Evolutionary conservation across 2,113 vertebrate genomes (phyloP), one percentile per base, ranked within the genome.

Genomic region (Gobio gobio): DNA sequence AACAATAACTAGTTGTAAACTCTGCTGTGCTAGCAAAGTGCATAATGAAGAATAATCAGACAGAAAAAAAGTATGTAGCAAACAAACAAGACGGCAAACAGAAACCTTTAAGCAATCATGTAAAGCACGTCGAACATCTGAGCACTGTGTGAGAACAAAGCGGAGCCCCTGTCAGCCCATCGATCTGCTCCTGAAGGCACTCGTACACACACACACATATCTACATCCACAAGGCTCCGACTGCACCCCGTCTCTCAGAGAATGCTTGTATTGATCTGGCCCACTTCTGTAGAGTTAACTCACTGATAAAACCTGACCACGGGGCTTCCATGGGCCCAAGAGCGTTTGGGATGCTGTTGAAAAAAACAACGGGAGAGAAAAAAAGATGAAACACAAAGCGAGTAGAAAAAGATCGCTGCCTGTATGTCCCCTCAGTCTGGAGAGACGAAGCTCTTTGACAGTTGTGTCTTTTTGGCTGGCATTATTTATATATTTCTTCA

Each of bases 91-190:
- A 90, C 86, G 91, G 92, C 94, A 94, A 96, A 95, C 95, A 96
- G 95, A 96, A 95, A 96, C 96, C 97, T 97, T 97, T 97, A 97
- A 98, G 97, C 96, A 96, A 97, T 97, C 97, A 96, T 98, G 97
- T 97, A 98, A 96, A 96, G 96, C 96, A 95, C 93, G 93, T 94
- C 92, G 93, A 96, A 97, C 97, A 96, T 97, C 96, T 97, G 94
- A 95, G 95, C 95, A 92, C 95, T 91, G 94, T 93, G 94, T 90
- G 91, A 96, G 96, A 97, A 99, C 97, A 99, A 99, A 99, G 97
- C 96, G 91, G 73, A 87, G 92, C 94, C 92, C 91, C 96, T 96
- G 97, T 97, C 93, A 93, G 95, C 68, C 92, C 96, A 98, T 99
- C 94, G 98, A 99, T 99, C 95, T 91, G 86, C 94, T 97, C 95